These are phyloP conservation scores for Zeugodacus cucurbitae DNA, from an alignment of 1,140 invertebrate genomes.

Conservation along the genomic window DNA sequence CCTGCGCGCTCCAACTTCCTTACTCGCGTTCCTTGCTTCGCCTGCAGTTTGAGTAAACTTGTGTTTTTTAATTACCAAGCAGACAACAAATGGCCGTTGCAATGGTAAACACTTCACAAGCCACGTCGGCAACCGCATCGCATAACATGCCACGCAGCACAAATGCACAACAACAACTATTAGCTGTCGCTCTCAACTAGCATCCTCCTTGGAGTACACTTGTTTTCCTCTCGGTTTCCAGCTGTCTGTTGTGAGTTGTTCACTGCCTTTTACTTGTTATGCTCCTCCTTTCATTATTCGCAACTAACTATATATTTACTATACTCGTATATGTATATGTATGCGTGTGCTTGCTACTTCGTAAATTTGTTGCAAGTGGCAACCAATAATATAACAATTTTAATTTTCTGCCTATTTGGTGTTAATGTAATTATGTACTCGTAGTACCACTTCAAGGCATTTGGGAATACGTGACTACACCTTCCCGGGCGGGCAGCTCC, in stretches of 20 bases:
- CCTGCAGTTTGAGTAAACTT: neutral
- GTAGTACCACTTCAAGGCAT: constrained; percentile 18
- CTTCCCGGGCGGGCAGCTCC: neutral
- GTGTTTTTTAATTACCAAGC: constrained; percentile 10
- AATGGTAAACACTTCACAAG: neutral
- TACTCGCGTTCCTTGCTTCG: neutral
- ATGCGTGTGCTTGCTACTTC: neutral
- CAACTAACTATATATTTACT: neutral
- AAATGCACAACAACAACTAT: neutral
- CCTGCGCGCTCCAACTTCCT: neutral
- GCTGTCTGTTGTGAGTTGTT: constrained; percentile 5
- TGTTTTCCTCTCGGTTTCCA: neutral
- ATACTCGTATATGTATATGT: neutral
- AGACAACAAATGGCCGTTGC: neutral
- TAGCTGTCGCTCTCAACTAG: neutral
- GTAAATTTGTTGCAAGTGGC: constrained; percentile 28
- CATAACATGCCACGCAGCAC: neutral
- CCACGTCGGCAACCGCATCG: neutral
- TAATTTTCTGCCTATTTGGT: constrained; percentile 39
- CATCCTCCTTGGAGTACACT: neutral
- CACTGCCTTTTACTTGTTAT: constrained; percentile 22
- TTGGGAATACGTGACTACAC: constrained; percentile 25
- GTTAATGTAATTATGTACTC: constrained; percentile 34
- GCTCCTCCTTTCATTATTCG: neutral
- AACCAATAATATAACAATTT: constrained; percentile 39